Conservation (phyloP, 53 echinoderm and acorn worm genomes). For the Actinopyga echinites region DNA sequence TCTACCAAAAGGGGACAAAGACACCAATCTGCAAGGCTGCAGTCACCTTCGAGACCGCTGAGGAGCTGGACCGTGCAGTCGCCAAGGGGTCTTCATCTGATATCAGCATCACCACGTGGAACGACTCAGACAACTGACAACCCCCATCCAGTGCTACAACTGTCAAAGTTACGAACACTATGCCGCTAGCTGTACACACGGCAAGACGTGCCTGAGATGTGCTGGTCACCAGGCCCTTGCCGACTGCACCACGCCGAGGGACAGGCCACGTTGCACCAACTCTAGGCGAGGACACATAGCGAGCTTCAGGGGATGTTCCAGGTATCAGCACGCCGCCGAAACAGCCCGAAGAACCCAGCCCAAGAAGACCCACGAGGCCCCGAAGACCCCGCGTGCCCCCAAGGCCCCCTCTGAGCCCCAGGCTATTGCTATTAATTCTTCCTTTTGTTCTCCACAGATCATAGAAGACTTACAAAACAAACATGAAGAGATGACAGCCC, state of each 20-base stretch:
- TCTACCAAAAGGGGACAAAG: not conserved
- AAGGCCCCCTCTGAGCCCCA: not conserved
- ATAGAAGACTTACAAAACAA: too few relatives aligned
- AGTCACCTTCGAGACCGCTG: not conserved
- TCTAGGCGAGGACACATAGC: not conserved
- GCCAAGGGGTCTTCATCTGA: not conserved
- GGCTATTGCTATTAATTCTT: too few relatives aligned
- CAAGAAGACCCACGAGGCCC: too few relatives aligned
- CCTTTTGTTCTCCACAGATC: too few relatives aligned
- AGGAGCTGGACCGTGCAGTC: not conserved
- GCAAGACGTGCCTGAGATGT: slow-evolving; percentile 1
- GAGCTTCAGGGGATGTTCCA: slow-evolving; percentile 9
- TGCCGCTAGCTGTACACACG: not conserved
- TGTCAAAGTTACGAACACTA: not conserved
- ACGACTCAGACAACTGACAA: not conserved
- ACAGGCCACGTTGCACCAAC: slow-evolving; percentile 9
- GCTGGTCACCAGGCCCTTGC: not conserved
- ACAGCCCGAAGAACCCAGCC: too few relatives aligned
- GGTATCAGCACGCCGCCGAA: not conserved
- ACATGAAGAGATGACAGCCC: not conserved
- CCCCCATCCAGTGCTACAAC: not conserved
- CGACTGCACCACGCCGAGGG: not conserved
- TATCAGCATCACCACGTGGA: not conserved
- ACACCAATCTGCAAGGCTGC: slow-evolving; percentile 5
- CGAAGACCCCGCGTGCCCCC: too few relatives aligned